phyloP scores from a whole-genome alignment of 64 coral and sea anemone genomes.

The Porites australiensis region DNA sequence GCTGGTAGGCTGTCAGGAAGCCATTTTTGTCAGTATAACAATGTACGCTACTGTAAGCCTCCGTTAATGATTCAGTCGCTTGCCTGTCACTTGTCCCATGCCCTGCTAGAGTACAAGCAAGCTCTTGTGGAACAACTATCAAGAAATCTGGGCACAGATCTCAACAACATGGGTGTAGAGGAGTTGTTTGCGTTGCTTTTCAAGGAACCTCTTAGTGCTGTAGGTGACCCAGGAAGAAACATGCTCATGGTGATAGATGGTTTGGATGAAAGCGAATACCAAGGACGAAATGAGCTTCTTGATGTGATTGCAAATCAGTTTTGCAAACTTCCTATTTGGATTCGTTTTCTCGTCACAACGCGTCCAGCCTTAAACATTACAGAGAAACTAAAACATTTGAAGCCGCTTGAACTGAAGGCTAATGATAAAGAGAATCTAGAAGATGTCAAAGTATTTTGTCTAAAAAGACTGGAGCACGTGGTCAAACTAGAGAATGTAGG shows the following conservation, averaged over 20 bases:
- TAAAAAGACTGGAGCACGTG: not conserved
- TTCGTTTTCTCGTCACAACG: slow-evolving; percentile 48
- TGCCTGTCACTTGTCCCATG: no score
- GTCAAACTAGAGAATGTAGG: not conserved
- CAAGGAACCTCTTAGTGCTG: slow-evolving; percentile 20
- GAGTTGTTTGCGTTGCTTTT: slow-evolving; percentile 60
- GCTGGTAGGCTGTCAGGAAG: not conserved
- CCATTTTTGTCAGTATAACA: no score
- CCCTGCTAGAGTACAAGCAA: no score
- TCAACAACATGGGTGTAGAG: slow-evolving; percentile 21
- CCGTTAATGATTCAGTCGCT: no score
- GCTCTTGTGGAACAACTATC: no score
- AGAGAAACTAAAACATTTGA: not conserved
- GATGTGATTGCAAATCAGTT: slow-evolving; percentile 19
- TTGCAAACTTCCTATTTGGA: slow-evolving; percentile 14
- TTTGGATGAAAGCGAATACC: slow-evolving; percentile 50
- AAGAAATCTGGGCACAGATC: slow-evolving; percentile 37
- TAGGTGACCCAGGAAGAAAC: not conserved
- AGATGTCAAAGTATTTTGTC: not conserved
- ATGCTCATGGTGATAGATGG: slow-evolving; percentile 53
- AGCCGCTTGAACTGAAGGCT: not conserved
- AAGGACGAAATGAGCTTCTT: not conserved
- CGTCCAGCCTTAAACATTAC: slow-evolving; percentile 15
- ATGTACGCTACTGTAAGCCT: no score
- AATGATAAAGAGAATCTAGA: no score